Evolutionary conservation across 2,888 invertebrate genomes (phyloP), one percentile per base, ranked within the genome.

Genomic region (Epsilonema sp.): DNA sequence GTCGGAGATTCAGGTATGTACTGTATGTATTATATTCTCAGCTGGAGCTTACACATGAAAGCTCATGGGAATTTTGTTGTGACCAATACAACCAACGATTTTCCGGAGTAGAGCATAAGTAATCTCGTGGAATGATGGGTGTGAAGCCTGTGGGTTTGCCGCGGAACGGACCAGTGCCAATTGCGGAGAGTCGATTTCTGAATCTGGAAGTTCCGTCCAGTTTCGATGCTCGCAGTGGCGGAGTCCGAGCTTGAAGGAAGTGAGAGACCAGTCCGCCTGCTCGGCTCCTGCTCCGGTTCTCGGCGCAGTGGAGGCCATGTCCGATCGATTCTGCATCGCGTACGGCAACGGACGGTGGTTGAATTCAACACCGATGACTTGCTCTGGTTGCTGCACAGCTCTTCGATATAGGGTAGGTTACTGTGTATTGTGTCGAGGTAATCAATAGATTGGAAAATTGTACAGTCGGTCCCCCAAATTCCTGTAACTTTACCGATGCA

Each of bases 201-300:
- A n/a, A 21, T 11, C 5, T 43, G 24, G 54, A 56, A 11, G 51
- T 86, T 25, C 85, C 85, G 0, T 77, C 76, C 19, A 73, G 74
- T 56, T 87, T 87, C 63, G 84, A 87, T 69, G 69, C 85, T 0
- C 73, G 85, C 26, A 69, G 85, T 76, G 82, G 0, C 63, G 82
- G 58, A 87, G 87, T 60, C 82, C 83, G 31, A 82, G 84, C 13
- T 75, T 87, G 54, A 72, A n/a, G 43, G 81, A 83, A 69, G 75
- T 84, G 46, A 72, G 82, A 53, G 83, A 83, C 67, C 83, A 84
- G 65, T 82, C 81, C 8, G 78, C 80, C 13, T 87, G 86, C 64
- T n/a, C n/a, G n/a, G 87, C 87, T 24, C 85, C 85, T 37, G 89
- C 89, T 69, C 86, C 85, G 86, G 70, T 71, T 1, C 69, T 72